These are phyloP conservation scores for Rutpela maculata DNA, from an alignment of 2,888 invertebrate genomes.

Conservation along the genomic window DNA sequence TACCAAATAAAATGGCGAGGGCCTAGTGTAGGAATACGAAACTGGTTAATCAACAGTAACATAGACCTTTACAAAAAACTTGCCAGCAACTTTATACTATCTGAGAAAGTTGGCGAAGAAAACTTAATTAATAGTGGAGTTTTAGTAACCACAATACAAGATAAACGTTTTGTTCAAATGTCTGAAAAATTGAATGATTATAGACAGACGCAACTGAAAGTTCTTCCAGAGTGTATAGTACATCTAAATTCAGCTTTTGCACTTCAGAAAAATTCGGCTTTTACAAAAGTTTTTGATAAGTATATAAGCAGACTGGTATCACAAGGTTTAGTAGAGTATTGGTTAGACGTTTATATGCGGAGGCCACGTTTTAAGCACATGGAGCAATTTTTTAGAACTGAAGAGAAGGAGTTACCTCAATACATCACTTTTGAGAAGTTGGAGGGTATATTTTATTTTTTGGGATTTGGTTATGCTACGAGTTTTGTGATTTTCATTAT, in stretches of 20 bases:
- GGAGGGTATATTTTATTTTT: slow-evolving; percentile 51
- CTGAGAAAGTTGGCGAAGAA: not conserved
- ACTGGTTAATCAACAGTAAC: not conserved
- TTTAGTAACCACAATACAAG: not conserved
- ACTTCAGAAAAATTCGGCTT: slow-evolving; percentile 59
- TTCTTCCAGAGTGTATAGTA: slow-evolving; percentile 56
- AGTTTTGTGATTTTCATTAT: slow-evolving; percentile 50
- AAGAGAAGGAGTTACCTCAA: slow-evolving; percentile 29
- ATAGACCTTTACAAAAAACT: not conserved
- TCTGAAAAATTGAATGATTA: not conserved
- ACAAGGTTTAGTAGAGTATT: slow-evolving; percentile 56
- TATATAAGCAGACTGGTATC: slow-evolving; percentile 50
- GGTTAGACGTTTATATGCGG: slow-evolving; percentile 40
- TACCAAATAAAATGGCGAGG: not conserved
- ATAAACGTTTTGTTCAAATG: not conserved
- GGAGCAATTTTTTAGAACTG: slow-evolving; percentile 44
- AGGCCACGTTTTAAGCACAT: slow-evolving; percentile 24
- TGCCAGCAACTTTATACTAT: not conserved
- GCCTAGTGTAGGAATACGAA: not conserved
- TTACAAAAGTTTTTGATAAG: slow-evolving; percentile 51
- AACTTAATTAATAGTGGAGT: not conserved
- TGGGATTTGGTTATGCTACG: slow-evolving; percentile 48
- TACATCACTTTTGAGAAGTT: slow-evolving; percentile 51
- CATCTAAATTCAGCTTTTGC: slow-evolving; percentile 56
- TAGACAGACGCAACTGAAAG: slow-evolving; percentile 39